A percentile compares a stretch with the other conserved stretches of the same genome.
Conservation (phyloP, 2,888 invertebrate genomes). For the Mimumesa dahlbomi region DNA sequence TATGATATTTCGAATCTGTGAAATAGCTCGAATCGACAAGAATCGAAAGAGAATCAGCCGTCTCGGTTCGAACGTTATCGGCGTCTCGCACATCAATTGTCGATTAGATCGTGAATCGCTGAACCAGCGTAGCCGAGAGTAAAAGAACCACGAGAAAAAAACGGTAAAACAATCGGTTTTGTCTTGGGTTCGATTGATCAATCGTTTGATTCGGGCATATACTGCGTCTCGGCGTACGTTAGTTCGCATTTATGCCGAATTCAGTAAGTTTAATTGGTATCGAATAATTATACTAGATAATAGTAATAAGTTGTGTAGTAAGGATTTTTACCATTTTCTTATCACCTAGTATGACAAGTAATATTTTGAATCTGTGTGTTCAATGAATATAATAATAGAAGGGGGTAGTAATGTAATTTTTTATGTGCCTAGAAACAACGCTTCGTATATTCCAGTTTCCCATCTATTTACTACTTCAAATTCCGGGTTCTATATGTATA, state of each 20-base stretch:
- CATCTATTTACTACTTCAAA: conserved; percentile 66
- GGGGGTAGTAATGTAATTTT: conserved; percentile 68
- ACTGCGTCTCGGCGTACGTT: conserved; percentile 1
- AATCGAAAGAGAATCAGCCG: background rate
- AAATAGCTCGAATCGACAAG: background rate
- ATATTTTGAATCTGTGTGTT: conserved; percentile 70
- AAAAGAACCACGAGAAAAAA: background rate
- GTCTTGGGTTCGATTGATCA: background rate
- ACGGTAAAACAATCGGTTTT: background rate
- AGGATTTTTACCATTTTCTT: conserved; percentile 77
- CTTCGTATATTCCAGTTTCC: conserved; percentile 65
- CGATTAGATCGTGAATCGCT: conserved; percentile 46
- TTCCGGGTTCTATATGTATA: conserved; percentile 64
- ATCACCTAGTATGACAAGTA: conserved; percentile 78
- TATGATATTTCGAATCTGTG: background rate
- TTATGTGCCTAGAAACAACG: conserved; percentile 69
- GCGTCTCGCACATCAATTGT: conserved; percentile 21
- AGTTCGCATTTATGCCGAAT: conserved; percentile 26
- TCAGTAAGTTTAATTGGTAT: conserved; percentile 71
- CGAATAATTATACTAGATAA: conserved; percentile 76
- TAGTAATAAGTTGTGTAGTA: conserved; percentile 77
- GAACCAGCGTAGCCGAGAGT: conserved; percentile 33
- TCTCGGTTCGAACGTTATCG: conserved; percentile 33
- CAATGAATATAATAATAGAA: conserved; percentile 68
- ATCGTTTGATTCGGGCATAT: background rate